These are phyloP conservation scores for Mormyrops attenuatus DNA, from an alignment of 2,797 vertebrate species.

Conservation along the genomic window DNA sequence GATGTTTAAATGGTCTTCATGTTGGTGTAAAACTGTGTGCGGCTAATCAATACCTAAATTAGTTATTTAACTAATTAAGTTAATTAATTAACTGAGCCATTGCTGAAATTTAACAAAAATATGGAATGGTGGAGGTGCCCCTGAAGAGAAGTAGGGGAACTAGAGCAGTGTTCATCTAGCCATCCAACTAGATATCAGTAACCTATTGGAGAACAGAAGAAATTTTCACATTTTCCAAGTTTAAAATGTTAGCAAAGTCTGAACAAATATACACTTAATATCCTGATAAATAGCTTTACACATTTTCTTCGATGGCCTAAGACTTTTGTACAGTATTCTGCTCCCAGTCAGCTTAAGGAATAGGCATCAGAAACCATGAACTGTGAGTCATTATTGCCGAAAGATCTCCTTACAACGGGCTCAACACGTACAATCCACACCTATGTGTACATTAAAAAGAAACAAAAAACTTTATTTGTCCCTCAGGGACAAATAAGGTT, in stretches of 20 bases:
- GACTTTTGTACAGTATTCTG: neutral
- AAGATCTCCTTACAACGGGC: neutral
- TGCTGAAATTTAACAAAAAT: neutral
- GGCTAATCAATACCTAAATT: neutral
- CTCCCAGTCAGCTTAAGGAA: neutral
- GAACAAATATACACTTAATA: neutral
- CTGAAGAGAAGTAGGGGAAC: neutral
- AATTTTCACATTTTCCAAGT: neutral
- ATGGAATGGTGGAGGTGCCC: neutral
- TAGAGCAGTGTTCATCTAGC: neutral
- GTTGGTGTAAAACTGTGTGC: neutral
- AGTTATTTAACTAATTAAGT: neutral
- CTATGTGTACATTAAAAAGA: neutral
- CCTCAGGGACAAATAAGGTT: neutral
- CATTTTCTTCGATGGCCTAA: neutral
- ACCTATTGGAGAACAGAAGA: neutral
- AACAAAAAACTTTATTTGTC: neutral
- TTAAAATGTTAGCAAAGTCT: neutral
- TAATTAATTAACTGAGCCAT: neutral
- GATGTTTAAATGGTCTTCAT: neutral
- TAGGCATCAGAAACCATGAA: neutral
- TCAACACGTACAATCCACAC: neutral
- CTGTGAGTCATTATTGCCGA: neutral
- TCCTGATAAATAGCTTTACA: neutral
- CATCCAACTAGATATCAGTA: neutral